Base-by-base conservation (phyloP, 2,888 invertebrate genomes). In the Pyralis farinalis region DNA sequence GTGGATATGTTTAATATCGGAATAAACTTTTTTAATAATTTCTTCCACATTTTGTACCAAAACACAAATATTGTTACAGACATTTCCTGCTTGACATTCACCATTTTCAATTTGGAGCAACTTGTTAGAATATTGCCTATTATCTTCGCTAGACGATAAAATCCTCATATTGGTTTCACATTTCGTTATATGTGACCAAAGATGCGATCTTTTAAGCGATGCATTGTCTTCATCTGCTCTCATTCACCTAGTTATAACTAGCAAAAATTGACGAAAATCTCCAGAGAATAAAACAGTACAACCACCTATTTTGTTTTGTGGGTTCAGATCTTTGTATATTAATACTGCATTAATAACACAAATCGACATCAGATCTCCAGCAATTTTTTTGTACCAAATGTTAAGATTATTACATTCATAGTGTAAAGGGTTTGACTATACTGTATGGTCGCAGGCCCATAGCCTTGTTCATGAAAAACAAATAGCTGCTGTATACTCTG, bases 1-100 rank as follows among this genome's bases (percentile, higher is more conserved):
- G 8, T 38, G 31, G 34, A 37, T 41, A 44, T 44, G 35, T 34
- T 44, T 32, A 41, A 47, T 44, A 28, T 44, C 47, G 11, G 44
- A 41, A 42, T 47, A 47, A 20, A 45, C 39, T n/a, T 41, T 36
- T 8, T 44, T 12, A 25, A 45, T 30, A 6, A 45, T 33, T 29
- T 43, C 35, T 38, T 45, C 33, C 25, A 38, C 20, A 29, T 43
- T 39, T 30, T 43, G 11, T 20, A 45, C 21, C 34, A 42, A 45
- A 43, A 43, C 40, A 40, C 43, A 46, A 39, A 46, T 21, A 27
- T 43, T 40, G 22, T 43, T 27, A 12, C 44, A 28, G 27, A 46
- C 31, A 12, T 35, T 45, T 34, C 42, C 37, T 7, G 28, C 29
- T 12, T 29, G 28, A 16, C 34, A 35, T 16, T 40, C 22, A 7